Conservation (phyloP, 2,797 vertebrate species). For the Salmo trutta region DNA sequence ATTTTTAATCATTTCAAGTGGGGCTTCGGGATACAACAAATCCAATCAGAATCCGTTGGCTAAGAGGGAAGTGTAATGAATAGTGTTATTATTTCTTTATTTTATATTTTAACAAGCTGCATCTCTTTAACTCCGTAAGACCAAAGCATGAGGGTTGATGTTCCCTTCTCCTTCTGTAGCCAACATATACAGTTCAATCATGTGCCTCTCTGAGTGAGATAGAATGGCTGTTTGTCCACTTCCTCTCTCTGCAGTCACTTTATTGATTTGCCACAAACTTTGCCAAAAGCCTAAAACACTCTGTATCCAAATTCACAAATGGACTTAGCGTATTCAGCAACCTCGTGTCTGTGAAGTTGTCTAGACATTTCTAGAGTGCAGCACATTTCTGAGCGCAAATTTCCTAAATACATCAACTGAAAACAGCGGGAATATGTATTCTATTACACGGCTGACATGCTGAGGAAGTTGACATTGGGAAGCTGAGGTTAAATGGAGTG, state of each 20-base stretch:
- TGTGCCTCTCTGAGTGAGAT: conserved; percentile 40
- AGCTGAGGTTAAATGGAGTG: conserved; percentile 57
- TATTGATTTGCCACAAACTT: background rate
- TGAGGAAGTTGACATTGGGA: conserved; percentile 38
- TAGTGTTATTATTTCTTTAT: conserved; percentile 52
- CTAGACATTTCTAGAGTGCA: background rate
- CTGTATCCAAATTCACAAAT: background rate
- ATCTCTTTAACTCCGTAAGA: conserved; percentile 36
- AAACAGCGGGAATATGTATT: background rate
- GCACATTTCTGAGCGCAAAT: background rate
- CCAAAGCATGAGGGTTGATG: conserved; percentile 39
- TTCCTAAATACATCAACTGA: background rate
- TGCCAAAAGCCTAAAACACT: background rate
- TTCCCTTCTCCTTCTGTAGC: conserved; percentile 50
- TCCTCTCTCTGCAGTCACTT: background rate
- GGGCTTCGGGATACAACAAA: conserved; percentile 75
- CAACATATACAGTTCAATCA: conserved; percentile 48
- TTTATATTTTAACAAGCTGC: conserved; percentile 40
- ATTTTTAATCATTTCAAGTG: conserved; percentile 83
- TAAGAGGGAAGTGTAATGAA: conserved; percentile 62
- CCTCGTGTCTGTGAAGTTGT: no score
- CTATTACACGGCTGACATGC: conserved; percentile 31
- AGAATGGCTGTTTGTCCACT: background rate
- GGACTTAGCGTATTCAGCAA: no score
- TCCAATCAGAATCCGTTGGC: conserved; percentile 61